These are phyloP conservation scores for Poecilia latipinna DNA, from an alignment of 2,113 vertebrate species.

Conservation along the genomic window DNA sequence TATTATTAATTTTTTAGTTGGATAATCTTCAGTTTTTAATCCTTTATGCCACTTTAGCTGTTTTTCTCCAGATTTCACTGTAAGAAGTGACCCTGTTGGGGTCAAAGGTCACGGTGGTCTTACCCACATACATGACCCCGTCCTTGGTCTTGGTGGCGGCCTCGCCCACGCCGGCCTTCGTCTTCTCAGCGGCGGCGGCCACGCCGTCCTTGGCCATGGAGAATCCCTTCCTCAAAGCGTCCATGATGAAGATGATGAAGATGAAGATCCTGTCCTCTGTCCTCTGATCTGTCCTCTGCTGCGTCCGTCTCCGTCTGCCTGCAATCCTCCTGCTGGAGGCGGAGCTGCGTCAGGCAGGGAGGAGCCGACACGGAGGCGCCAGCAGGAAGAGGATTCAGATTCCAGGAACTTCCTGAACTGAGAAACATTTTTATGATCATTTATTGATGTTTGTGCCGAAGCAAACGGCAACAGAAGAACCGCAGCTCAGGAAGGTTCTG, in stretches of 20 bases:
- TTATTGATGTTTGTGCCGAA: too few relatives aligned
- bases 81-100: too few relatives aligned
- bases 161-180: conserved; percentile 94
- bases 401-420: not conserved
- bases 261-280: not conserved
- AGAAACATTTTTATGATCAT: not conserved
- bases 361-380: not conserved
- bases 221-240: conserved; percentile 95
- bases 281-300: not conserved
- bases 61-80: too few relatives aligned
- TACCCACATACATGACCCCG: conserved; percentile 90
- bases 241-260: conserved; percentile 78
- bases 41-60: too few relatives aligned
- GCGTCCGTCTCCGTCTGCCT: conserved; percentile 15
- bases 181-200: conserved; percentile 94
- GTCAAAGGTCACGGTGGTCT: conserved; percentile 10
- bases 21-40: too few relatives aligned
- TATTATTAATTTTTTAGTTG: too few relatives aligned
- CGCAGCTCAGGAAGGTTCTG: too few relatives aligned
- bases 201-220: conserved; percentile 94
- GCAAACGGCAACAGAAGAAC: too few relatives aligned
- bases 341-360: conserved; percentile 2
- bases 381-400: not conserved
- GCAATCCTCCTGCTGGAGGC: conserved; percentile 35
- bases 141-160: conserved; percentile 96